These are phyloP conservation scores for Lontra canadensis DNA, from an alignment of 2,113 vertebrate genomes.

Conservation along the genomic window DNA sequence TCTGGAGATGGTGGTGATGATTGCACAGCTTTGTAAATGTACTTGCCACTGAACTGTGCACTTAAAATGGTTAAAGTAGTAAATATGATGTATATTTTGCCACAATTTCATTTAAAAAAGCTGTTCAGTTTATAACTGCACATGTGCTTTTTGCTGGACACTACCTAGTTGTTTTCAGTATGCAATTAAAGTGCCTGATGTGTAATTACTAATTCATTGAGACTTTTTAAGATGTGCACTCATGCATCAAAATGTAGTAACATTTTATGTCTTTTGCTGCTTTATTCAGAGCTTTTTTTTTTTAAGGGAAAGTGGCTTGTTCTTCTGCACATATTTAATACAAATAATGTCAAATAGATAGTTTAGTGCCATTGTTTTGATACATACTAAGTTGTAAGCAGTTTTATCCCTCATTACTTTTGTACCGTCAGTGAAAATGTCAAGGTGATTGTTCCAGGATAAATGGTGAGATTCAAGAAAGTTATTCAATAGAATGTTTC, in stretches of 20 bases:
- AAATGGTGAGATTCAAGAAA: neutral
- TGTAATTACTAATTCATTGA: neutral
- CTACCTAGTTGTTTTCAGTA: neutral
- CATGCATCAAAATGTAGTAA: neutral
- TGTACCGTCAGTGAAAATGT: neutral
- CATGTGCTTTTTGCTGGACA: neutral
- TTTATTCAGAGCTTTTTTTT: neutral
- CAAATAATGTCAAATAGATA: neutral
- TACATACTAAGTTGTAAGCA: neutral
- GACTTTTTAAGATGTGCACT: neutral
- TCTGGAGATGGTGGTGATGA: neutral
- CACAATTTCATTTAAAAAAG: neutral
- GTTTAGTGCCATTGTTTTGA: neutral
- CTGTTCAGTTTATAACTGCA: neutral
- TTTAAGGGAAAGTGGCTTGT: neutral
- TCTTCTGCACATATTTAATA: neutral
- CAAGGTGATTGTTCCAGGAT: neutral
- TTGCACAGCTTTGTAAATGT: neutral
- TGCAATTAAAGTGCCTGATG: neutral
- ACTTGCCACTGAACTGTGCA: neutral
- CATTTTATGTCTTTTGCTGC: neutral
- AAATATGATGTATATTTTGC: neutral
- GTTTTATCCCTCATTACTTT: neutral
- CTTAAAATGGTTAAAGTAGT: neutral
- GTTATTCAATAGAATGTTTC: neutral